Evolutionary conservation across 2,797 vertebrate genomes (phyloP).

Genomic region (Aeoliscus strigatus): DNA sequence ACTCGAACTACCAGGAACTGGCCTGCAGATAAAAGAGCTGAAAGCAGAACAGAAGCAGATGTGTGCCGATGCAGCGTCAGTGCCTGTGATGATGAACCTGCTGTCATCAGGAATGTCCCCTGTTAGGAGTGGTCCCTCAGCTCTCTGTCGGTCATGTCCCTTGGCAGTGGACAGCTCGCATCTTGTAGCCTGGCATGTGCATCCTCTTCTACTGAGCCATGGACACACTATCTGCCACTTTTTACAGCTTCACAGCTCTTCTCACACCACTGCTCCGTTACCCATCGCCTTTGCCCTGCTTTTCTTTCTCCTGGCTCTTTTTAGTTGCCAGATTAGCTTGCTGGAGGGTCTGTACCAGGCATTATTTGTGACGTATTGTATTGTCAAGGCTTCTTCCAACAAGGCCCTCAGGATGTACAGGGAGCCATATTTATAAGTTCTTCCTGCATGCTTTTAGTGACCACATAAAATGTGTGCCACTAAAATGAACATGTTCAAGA

Average conservation of each 20-base stretch:
- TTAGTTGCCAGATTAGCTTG: slow-evolving; percentile 72
- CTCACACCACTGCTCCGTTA: slow-evolving; percentile 73
- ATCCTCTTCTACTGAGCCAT: slow-evolving; percentile 75
- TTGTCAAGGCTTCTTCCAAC: slow-evolving; percentile 77
- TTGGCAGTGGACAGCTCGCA: slow-evolving; percentile 84
- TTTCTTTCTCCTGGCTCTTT: slow-evolving; percentile 77
- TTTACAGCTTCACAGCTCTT: slow-evolving; percentile 78
- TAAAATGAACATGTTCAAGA: slow-evolving; percentile 62
- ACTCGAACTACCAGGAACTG: slow-evolving; percentile 66
- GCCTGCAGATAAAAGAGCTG: slow-evolving; percentile 36
- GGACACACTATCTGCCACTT: slow-evolving; percentile 76
- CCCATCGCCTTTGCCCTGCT: slow-evolving; percentile 78
- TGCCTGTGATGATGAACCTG: slow-evolving; percentile 79
- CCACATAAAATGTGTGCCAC: slow-evolving; percentile 67
- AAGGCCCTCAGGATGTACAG: slow-evolving; percentile 79
- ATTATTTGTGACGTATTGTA: slow-evolving; percentile 77
- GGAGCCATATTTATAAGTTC: slow-evolving; percentile 78
- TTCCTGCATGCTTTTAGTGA: slow-evolving; percentile 67
- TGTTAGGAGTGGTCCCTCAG: slow-evolving; percentile 73
- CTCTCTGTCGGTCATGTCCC: slow-evolving; percentile 78
- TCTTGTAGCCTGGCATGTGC: slow-evolving; percentile 78
- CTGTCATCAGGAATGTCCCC: slow-evolving; percentile 75
- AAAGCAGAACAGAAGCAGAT: slow-evolving; percentile 26
- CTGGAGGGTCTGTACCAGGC: slow-evolving; percentile 77
- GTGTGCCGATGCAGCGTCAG: slow-evolving; percentile 32